Evolutionary conservation across 2,797 vertebrate genomes (phyloP).

Genomic region (Acanthurus leucopareius): DNA sequence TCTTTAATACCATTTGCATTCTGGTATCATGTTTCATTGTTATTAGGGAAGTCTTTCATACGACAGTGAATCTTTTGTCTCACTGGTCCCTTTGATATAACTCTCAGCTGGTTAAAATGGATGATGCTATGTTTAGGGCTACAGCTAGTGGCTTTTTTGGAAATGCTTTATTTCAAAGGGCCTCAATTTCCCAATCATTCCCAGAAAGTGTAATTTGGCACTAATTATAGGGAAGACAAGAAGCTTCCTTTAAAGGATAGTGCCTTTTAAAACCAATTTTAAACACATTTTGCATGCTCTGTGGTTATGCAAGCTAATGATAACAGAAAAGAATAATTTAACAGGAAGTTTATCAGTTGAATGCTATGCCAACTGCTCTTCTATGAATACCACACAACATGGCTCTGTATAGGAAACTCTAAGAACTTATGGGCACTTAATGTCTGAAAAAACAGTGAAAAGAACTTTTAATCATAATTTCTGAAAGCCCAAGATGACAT

Average conservation of each 20-base stretch:
- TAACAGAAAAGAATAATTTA: background rate
- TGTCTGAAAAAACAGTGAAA: no score
- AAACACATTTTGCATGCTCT: background rate
- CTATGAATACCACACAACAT: no score
- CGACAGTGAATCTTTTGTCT: slow-evolving; percentile 16
- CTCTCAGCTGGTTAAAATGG: background rate
- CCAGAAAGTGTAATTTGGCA: background rate
- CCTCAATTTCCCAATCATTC: background rate
- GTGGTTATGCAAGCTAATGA: background rate
- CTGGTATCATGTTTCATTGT: background rate
- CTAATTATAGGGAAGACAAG: background rate
- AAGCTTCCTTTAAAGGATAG: background rate
- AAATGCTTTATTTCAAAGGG: background rate
- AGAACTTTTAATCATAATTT: background rate
- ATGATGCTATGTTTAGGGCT: background rate
- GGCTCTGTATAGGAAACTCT: no score
- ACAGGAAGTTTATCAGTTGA: background rate
- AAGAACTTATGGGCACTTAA: no score
- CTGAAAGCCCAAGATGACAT: background rate
- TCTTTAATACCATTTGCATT: slow-evolving; percentile 1
- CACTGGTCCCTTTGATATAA: background rate
- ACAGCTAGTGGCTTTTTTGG: background rate
- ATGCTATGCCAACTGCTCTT: no score
- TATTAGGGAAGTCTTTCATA: slow-evolving; percentile 4
- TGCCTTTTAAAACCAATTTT: background rate